Evolutionary conservation across 2,113 vertebrate genomes (phyloP).

Genomic region (Abramis brama): DNA sequence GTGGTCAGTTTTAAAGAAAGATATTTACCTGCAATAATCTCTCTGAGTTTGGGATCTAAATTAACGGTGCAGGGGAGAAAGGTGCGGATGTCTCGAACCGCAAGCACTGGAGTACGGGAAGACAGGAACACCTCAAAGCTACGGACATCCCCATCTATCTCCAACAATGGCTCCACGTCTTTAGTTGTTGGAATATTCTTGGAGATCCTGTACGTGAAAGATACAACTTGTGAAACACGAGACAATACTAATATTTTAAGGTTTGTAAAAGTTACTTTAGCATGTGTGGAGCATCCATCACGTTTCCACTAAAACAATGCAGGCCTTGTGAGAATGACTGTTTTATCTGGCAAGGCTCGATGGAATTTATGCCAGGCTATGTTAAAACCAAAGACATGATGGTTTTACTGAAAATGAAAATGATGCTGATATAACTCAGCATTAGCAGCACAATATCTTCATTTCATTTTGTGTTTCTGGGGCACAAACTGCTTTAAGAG

Average conservation of each 20-base stretch:
- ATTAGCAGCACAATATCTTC: constrained; percentile 10
- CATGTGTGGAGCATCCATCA: not conserved
- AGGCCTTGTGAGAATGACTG: constrained; percentile 31
- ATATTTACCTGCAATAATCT: constrained; percentile 91
- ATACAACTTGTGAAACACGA: not conserved
- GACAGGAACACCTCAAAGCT: constrained; percentile 97
- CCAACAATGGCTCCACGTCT: constrained; percentile 95
- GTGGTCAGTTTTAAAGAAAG: not conserved
- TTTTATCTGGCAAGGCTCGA: not conserved
- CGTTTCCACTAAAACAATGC: constrained; percentile 33
- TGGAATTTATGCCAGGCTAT: constrained; percentile 28
- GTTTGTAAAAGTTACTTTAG: constrained; percentile 1
- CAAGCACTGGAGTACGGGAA: constrained; percentile 91
- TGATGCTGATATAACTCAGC: constrained; percentile 35
- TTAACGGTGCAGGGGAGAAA: constrained; percentile 98
- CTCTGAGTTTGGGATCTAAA: constrained; percentile 93
- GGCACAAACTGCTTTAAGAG: constrained; percentile 10
- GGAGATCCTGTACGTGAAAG: constrained; percentile 80
- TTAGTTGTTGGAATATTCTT: constrained; percentile 97
- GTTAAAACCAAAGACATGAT: constrained; percentile 23
- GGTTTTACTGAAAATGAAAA: constrained; percentile 42
- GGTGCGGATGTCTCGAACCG: constrained; percentile 88
- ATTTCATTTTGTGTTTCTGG: constrained; percentile 20
- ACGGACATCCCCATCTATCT: constrained; percentile 96
- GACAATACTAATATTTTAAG: constrained; percentile 10